Evolutionary conservation across 2,888 invertebrate genomes (phyloP).

Genomic region (Busseola fusca): DNA sequence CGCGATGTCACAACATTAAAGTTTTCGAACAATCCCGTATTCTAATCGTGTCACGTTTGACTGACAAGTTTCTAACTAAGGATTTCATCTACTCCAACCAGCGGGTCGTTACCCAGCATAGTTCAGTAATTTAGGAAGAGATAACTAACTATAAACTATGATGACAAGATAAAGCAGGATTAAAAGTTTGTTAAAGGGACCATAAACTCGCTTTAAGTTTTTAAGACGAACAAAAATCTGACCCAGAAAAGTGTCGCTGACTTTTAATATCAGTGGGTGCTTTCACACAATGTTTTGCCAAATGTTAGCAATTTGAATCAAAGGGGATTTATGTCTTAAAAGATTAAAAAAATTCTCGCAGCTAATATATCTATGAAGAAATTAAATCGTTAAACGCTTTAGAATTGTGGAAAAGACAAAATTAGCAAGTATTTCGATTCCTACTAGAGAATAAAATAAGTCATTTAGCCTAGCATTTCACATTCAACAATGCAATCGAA

Average conservation of each 20-base stretch:
- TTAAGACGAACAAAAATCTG: slow-evolving; percentile 26
- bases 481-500: slow-evolving; percentile 13
- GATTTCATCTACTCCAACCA: slow-evolving; percentile 40
- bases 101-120: slow-evolving; percentile 21
- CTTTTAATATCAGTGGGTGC: slow-evolving; percentile 48
- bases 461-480: slow-evolving; percentile 14
- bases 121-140: slow-evolving; percentile 33
- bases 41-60: slow-evolving; percentile 40
- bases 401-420: not conserved
- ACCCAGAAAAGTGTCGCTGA: slow-evolving; percentile 58
- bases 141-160: slow-evolving; percentile 14
- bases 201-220: slow-evolving; percentile 35
- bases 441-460: not conserved
- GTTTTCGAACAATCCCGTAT: slow-evolving; percentile 26
- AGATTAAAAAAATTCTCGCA: slow-evolving; percentile 43
- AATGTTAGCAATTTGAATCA: slow-evolving; percentile 50
- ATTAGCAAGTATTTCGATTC: not conserved
- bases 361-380: slow-evolving; percentile 14
- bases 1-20: slow-evolving; percentile 39
- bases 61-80: slow-evolving; percentile 26
- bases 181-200: slow-evolving; percentile 27
- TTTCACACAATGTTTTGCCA: slow-evolving; percentile 46
- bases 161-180: slow-evolving; percentile 32
- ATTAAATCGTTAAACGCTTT: slow-evolving; percentile 12
- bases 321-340: slow-evolving; percentile 34